phyloP scores from a whole-genome alignment of 2,113 vertebrate species.

The Nannospalax galili region DNA sequence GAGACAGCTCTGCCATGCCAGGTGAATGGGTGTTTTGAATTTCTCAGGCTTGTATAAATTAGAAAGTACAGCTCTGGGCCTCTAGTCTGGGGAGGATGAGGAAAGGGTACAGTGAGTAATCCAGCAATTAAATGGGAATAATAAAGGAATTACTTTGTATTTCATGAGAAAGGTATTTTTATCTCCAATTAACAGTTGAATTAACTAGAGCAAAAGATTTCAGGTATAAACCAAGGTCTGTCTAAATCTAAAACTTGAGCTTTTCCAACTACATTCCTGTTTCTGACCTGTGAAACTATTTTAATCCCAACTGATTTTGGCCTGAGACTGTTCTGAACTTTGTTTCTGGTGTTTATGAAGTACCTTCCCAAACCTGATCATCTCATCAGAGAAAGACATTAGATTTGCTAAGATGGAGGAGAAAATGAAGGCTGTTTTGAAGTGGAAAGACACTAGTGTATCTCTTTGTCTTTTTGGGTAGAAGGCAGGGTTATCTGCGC shows the following conservation, averaged over 20 bases:
- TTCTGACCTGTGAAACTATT: background rate
- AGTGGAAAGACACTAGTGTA: background rate
- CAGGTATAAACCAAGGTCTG: background rate
- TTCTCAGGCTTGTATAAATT: background rate
- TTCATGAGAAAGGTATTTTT: background rate
- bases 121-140: background rate
- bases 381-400: background rate
- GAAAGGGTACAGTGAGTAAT: background rate
- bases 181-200: background rate
- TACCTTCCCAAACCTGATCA: background rate
- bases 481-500: background rate
- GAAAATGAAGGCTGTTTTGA: background rate
- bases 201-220: slow-evolving; percentile 19
- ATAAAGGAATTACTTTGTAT: background rate
- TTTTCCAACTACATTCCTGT: background rate
- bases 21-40: background rate
- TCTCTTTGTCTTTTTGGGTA: background rate
- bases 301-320: slow-evolving; percentile 9
- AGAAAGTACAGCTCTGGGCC: background rate
- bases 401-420: background rate
- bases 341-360: background rate
- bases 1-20: background rate
- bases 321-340: slow-evolving; percentile 15
- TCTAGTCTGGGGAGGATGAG: background rate
- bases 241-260: background rate